These are phyloP conservation scores for Miltochrista miniata DNA, from an alignment of 2,888 invertebrate species.

Conservation along the genomic window DNA sequence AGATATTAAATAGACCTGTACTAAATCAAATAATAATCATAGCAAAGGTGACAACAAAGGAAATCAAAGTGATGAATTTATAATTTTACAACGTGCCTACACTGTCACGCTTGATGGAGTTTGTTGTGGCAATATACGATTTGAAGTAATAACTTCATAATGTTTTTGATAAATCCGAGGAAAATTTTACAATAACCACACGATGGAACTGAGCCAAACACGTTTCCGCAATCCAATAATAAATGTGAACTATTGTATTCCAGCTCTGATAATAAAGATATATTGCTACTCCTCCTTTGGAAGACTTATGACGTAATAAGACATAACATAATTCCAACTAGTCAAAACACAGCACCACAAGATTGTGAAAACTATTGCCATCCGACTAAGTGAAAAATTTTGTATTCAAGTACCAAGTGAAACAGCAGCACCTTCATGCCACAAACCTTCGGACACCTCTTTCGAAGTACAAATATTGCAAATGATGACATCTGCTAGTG, in stretches of 20 bases:
- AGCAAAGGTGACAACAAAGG: slow-evolving; percentile 24
- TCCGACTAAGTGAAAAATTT: no score
- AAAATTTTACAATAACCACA: slow-evolving; percentile 43
- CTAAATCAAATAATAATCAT: slow-evolving; percentile 33
- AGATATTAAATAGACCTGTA: slow-evolving; percentile 25
- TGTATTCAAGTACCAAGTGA: no score
- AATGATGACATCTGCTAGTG: no score
- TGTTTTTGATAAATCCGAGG: slow-evolving; percentile 43
- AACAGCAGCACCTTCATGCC: no score
- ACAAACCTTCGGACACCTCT: no score
- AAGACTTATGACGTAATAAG: slow-evolving; percentile 2
- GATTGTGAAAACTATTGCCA: no score
- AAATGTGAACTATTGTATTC: slow-evolving; percentile 50
- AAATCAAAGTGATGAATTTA: slow-evolving; percentile 20
- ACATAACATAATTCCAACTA: not conserved
- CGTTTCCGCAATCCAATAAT: slow-evolving; percentile 49
- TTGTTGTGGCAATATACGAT: slow-evolving; percentile 1
- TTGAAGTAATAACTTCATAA: slow-evolving; percentile 17
- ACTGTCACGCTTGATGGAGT: not conserved
- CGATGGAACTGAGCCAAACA: slow-evolving; percentile 51
- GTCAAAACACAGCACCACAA: no score
- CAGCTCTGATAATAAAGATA: slow-evolving; percentile 34
- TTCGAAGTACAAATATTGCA: no score
- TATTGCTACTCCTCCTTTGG: not conserved
- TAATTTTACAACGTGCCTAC: not conserved